Conservation (phyloP, 2,888 invertebrate genomes). For the Tinea trinotella region DNA sequence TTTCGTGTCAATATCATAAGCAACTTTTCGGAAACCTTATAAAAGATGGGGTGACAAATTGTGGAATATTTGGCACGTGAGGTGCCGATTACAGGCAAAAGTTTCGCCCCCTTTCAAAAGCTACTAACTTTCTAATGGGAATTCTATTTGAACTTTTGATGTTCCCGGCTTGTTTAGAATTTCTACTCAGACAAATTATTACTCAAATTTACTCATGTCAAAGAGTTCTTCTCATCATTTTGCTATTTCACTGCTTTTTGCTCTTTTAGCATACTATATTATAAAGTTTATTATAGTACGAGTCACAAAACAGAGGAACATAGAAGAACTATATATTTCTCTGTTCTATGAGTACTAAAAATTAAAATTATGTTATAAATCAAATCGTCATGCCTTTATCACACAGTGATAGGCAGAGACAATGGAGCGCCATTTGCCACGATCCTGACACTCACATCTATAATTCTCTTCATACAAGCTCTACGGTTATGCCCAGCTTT, state of each 20-base stretch:
- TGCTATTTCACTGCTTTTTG: neutral
- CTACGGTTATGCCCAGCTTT: no score
- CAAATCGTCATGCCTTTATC: no score
- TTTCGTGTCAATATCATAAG: neutral
- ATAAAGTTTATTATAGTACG: no score
- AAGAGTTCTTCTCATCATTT: no score
- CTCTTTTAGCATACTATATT: neutral
- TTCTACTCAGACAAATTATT: conserved; percentile 15
- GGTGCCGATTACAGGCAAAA: conserved; percentile 24
- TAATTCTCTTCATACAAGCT: no score
- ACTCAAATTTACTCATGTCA: conserved; percentile 8
- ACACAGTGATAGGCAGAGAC: no score
- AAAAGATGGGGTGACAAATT: conserved; percentile 18
- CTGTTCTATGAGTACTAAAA: no score
- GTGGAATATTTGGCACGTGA: conserved; percentile 18
- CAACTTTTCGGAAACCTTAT: conserved; percentile 5
- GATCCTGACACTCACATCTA: no score
- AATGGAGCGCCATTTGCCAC: no score
- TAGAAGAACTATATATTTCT: no score
- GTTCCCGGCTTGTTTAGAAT: conserved; percentile 7
- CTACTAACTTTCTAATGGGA: conserved; percentile 37
- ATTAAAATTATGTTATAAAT: no score
- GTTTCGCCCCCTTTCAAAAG: conserved; percentile 23
- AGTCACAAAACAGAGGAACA: no score
- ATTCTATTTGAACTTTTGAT: conserved; percentile 28